Conservation (phyloP, 2,797 vertebrate species). For the Rousettus madagascariensis region DNA sequence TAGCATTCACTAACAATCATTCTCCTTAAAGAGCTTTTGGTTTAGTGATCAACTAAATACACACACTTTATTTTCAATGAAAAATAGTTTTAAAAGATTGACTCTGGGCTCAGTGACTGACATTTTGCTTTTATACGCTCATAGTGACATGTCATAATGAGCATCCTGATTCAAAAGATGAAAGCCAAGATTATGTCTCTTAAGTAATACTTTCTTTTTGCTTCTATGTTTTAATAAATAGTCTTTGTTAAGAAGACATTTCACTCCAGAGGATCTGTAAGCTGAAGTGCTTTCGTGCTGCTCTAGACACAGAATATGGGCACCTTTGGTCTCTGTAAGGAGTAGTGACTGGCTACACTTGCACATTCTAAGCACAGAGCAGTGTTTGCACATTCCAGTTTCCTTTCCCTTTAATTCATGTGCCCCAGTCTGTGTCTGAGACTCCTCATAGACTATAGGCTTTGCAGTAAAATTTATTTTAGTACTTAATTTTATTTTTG, state of each 20-base stretch:
- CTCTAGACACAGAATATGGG: not conserved
- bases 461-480: not conserved
- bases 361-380: no score
- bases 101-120: not conserved
- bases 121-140: not conserved
- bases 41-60: slow-evolving; percentile 22
- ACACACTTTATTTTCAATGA: not conserved
- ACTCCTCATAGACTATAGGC: not conserved
- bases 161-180: not conserved
- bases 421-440: not conserved
- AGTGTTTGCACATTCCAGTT: not conserved
- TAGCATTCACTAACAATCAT: not conserved
- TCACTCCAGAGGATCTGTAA: not conserved
- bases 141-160: not conserved
- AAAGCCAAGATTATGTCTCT: not conserved
- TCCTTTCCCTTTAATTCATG: not conserved
- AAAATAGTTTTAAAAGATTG: not conserved
- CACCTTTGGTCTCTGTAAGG: not conserved
- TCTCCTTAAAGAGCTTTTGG: not conserved
- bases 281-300: not conserved
- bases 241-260: not conserved
- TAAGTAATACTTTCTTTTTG: not conserved
- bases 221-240: not conserved
- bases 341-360: accelerated
- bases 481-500: not conserved